Evolutionary conservation across 2,888 invertebrate species (phyloP).

Genomic region (Cylloceria caligata): DNA sequence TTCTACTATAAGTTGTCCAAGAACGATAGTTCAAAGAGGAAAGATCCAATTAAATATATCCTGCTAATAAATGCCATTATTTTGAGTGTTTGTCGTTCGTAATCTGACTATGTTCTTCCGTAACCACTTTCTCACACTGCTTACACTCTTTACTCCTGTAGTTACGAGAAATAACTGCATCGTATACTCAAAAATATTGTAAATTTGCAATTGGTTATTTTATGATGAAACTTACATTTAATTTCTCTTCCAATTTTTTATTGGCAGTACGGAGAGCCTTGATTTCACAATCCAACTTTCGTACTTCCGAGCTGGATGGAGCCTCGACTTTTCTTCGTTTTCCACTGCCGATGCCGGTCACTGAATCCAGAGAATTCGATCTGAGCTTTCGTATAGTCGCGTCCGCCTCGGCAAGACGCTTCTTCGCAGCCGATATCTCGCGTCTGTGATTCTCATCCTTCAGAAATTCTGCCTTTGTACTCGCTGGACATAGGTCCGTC

Average conservation of each 20-base stretch:
- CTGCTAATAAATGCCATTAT: neutral
- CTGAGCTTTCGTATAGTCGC: slow-evolving; percentile 74
- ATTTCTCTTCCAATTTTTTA: slow-evolving; percentile 89
- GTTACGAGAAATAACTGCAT: neutral
- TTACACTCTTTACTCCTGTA: neutral
- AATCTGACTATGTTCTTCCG: slow-evolving; percentile 3
- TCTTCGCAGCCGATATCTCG: slow-evolving; percentile 75
- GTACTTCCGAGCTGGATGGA: slow-evolving; percentile 80
- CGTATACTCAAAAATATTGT: no score
- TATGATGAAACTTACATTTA: slow-evolving; percentile 85
- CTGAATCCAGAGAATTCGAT: slow-evolving; percentile 66
- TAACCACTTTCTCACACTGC: slow-evolving; percentile 14
- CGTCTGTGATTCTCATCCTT: slow-evolving; percentile 77
- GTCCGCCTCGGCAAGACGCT: slow-evolving; percentile 78
- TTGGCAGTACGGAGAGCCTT: slow-evolving; percentile 88
- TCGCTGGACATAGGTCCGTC: slow-evolving; percentile 56
- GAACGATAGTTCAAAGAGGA: neutral
- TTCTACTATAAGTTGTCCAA: neutral
- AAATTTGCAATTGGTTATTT: no score
- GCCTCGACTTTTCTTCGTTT: slow-evolving; percentile 60
- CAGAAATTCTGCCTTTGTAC: slow-evolving; percentile 72
- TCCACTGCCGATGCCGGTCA: slow-evolving; percentile 43
- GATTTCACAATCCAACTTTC: slow-evolving; percentile 86
- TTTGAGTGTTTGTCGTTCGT: slow-evolving; percentile 3
- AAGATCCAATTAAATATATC: slow-evolving; percentile 25